Evolutionary conservation across 1,140 invertebrate genomes (phyloP).

Genomic region (Bicyclus anynana): DNA sequence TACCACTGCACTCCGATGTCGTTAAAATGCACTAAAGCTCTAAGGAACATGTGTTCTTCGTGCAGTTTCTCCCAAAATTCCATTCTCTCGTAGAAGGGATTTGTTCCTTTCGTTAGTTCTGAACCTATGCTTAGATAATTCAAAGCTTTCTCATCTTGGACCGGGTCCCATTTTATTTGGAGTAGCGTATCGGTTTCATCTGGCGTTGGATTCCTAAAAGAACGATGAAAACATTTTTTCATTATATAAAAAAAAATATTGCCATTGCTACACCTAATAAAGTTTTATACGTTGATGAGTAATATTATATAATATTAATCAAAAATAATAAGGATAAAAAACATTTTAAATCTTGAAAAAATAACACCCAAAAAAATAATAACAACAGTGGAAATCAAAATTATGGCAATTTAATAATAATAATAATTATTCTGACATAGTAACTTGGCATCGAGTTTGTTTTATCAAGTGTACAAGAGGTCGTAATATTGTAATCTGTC

Average conservation of each 20-base stretch:
- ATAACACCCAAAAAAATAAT: no score
- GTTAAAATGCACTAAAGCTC: constrained; percentile 1
- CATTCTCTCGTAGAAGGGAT: constrained; percentile 65
- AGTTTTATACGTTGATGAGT: no score
- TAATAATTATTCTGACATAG: no score
- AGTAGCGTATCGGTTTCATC: constrained; percentile 50
- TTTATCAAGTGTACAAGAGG: neutral
- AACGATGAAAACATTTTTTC: neutral
- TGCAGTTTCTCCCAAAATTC: constrained; percentile 60
- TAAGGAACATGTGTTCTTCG: constrained; percentile 42
- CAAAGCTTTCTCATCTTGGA: constrained; percentile 45
- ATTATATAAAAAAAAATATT: no score
- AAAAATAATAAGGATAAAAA: no score
- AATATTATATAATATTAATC: no score
- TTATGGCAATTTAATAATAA: no score
- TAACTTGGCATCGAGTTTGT: no score
- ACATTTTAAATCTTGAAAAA: no score
- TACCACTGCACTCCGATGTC: constrained; percentile 11
- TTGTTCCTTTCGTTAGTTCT: constrained; percentile 62
- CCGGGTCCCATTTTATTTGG: constrained; percentile 62
- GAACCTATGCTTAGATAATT: constrained; percentile 58
- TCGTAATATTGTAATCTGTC: neutral
- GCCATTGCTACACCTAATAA: no score
- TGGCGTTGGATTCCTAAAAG: constrained; percentile 58
- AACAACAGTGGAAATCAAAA: no score